Evolutionary conservation across 2,888 invertebrate species (phyloP).

Genomic region (Spatulosminthurus flaviceps): DNA sequence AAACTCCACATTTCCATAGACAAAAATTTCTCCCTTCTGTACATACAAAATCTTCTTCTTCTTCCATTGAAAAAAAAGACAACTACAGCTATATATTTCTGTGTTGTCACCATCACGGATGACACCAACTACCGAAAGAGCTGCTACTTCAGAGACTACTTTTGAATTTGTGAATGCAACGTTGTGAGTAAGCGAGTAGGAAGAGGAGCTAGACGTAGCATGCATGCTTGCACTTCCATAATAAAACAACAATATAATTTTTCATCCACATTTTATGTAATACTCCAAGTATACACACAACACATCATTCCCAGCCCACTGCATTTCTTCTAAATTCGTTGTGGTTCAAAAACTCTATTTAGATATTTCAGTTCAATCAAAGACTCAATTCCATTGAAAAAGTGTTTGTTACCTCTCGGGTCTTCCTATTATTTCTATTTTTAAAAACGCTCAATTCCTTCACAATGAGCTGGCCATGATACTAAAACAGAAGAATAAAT

Average conservation of each 20-base stretch:
- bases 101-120: too few relatives aligned
- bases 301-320: not conserved
- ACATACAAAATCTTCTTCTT: not conserved
- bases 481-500: not conserved
- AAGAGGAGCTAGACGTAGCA: not conserved
- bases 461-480: not conserved
- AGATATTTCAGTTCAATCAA: slow-evolving; percentile 9
- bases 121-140: too few relatives aligned
- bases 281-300: not conserved
- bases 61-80: not conserved
- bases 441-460: slow-evolving; percentile 11
- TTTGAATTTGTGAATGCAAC: not conserved
- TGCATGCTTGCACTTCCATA: slow-evolving; percentile 43
- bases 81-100: too few relatives aligned
- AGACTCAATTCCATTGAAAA: not conserved
- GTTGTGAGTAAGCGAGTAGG: not conserved
- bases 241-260: slow-evolving; percentile 31
- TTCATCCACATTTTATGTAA: slow-evolving; percentile 8
- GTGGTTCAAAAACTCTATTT: slow-evolving; percentile 41
- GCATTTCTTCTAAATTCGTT: slow-evolving; percentile 31
- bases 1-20: slow-evolving; percentile 1
- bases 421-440: too few relatives aligned
- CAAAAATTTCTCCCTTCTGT: not conserved
- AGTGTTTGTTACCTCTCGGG: too few relatives aligned
- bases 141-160: too few relatives aligned